Evolutionary conservation across 23 tunicate species (phyloP).

Genomic region (Clavelina lepadiformis): DNA sequence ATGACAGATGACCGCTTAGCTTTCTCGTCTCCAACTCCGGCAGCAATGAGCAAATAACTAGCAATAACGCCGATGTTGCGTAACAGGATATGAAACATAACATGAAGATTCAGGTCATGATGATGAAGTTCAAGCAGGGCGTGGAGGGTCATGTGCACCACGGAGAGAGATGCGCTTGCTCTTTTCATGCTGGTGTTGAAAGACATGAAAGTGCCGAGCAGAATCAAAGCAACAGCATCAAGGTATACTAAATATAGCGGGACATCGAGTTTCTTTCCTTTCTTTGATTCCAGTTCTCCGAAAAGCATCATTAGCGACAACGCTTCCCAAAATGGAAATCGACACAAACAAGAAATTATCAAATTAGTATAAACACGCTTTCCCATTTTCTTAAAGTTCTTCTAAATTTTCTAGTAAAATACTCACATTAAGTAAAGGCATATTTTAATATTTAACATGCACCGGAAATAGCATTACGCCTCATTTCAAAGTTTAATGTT

Average conservation of each 20-base stretch:
- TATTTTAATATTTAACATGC: too few species aligned
- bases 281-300: slow-evolving; percentile 14
- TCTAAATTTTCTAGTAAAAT: too few species aligned
- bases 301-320: slow-evolving; percentile 16
- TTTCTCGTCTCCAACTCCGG: slow-evolving; percentile 11
- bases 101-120: not conserved
- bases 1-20: not conserved
- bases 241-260: not conserved
- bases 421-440: too few species aligned
- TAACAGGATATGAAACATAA: not conserved
- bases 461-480: too few species aligned
- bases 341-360: not conserved
- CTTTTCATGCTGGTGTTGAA: not conserved
- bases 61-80: slow-evolving; percentile 7
- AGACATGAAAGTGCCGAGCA: slow-evolving; percentile 20
- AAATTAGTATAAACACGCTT: too few species aligned
- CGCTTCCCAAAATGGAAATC: slow-evolving; percentile 34
- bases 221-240: slow-evolving; percentile 13
- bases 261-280: not conserved
- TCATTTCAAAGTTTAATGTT: too few species aligned
- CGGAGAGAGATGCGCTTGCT: slow-evolving; percentile 4
- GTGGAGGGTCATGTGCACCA: slow-evolving; percentile 6
- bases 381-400: too few species aligned
- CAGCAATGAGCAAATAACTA: slow-evolving; percentile 9
- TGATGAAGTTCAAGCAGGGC: not conserved